Conservation (phyloP, 1,140 invertebrate genomes). For the Sitophilus oryzae region DNA sequence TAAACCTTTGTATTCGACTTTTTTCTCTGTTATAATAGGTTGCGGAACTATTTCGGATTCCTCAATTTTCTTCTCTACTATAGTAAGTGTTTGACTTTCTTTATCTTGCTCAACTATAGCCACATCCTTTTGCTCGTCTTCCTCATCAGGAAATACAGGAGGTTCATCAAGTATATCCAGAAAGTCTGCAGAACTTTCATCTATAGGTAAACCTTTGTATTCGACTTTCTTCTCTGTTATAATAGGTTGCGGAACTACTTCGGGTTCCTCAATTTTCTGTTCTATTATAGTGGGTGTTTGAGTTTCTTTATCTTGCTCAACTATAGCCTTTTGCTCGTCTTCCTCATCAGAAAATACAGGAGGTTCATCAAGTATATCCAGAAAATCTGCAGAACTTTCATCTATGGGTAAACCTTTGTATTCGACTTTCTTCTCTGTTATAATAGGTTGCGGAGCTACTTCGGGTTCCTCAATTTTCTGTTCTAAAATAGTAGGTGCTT, state of each 20-base stretch:
- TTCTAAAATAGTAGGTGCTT: background rate
- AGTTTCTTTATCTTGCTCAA: background rate
- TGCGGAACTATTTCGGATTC: background rate
- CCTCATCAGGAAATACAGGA: constrained; percentile 39
- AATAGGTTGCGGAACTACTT: background rate
- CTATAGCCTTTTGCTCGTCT: constrained; percentile 6
- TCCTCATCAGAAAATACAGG: constrained; percentile 41
- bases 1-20: constrained; percentile 41
- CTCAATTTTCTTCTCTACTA: background rate
- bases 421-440: constrained; percentile 17
- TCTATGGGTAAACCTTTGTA: constrained; percentile 48
- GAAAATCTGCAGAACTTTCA: constrained; percentile 47
- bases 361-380: constrained; percentile 50
- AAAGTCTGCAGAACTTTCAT: constrained; percentile 47
- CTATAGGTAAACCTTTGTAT: constrained; percentile 45
- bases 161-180: constrained; percentile 48
- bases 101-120: background rate
- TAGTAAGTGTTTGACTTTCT: no score
- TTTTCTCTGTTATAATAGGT: background rate
- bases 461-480: background rate
- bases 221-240: constrained; percentile 18
- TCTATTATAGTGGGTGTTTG: background rate
- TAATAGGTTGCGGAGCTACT: background rate
- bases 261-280: background rate
- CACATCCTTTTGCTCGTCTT: background rate